These are phyloP conservation scores for Nothoprocta perdicaria DNA, from an alignment of 2,113 vertebrate species.

Conservation along the genomic window DNA sequence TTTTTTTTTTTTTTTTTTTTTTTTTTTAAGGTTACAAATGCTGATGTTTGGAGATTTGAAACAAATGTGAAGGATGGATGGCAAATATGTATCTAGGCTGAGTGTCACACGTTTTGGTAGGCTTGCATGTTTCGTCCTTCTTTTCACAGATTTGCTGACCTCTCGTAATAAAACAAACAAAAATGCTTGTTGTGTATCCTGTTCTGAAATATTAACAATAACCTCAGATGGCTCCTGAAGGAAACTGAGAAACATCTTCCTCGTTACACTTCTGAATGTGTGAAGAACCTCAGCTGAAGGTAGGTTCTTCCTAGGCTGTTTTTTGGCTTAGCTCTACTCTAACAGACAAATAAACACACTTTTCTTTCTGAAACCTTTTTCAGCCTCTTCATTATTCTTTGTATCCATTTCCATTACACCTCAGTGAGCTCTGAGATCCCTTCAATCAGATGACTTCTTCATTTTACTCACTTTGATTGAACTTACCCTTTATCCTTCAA, in stretches of 20 bases:
- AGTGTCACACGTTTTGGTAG: neutral
- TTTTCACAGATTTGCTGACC: neutral
- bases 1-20: no score
- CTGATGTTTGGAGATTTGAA: neutral
- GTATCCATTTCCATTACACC: no score
- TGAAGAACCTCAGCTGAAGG: neutral
- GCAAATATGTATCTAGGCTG: neutral
- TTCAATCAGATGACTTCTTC: no score
- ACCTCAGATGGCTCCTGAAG: neutral
- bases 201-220: neutral
- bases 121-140: neutral
- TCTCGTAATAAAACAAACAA: neutral
- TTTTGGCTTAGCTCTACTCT: neutral
- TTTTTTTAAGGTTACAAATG: neutral
- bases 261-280: neutral
- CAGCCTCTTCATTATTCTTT: no score
- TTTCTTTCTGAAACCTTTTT: no score
- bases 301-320: neutral
- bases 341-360: fast-evolving
- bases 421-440: no score
- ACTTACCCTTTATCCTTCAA: no score
- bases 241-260: neutral
- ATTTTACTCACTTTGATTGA: no score
- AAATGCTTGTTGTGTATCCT: neutral
- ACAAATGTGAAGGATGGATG: neutral